Evolutionary conservation across 1,140 invertebrate genomes (phyloP).

Genomic region (Apis mellifera): Amel_HAv3.1 CM009932.2:8189501-8190000

Average conservation of each 20-base stretch:
- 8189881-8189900: neutral
- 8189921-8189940: slow-evolving; percentile 33
- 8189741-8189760: too few relatives aligned
- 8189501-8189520: slow-evolving; percentile 76
- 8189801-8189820: neutral
- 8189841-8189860: too few relatives aligned
- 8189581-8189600: slow-evolving; percentile 33
- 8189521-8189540: slow-evolving; percentile 77
- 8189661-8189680: neutral
- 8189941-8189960: slow-evolving; percentile 6
- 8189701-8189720: too few relatives aligned
- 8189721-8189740: too few relatives aligned
- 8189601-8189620: slow-evolving; percentile 49
- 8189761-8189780: too few relatives aligned
- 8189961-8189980: slow-evolving; percentile 12
- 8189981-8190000: slow-evolving; percentile 47
- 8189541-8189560: slow-evolving; percentile 45
- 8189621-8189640: slow-evolving; percentile 33
- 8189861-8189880: slow-evolving; percentile 31
- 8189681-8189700: neutral
- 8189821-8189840: slow-evolving; percentile 9
- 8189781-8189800: neutral
- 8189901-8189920: slow-evolving; percentile 23
- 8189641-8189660: slow-evolving; percentile 7
- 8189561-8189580: slow-evolving; percentile 18